phyloP scores from a whole-genome alignment of 2,797 vertebrate species.

The Distichodus sexfasciatus region DNA sequence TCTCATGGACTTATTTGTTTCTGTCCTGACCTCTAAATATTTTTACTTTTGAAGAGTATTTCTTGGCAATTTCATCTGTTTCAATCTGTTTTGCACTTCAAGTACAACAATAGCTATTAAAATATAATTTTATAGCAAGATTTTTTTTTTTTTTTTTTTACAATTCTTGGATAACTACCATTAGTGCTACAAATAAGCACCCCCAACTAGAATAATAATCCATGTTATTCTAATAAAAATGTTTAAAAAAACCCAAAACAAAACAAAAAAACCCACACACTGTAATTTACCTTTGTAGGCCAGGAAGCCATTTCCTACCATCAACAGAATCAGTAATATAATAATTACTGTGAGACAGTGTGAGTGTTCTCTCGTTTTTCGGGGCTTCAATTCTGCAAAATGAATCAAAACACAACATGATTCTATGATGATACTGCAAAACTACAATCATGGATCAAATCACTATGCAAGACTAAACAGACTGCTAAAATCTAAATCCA shows the following conservation, averaged over 20 bases:
- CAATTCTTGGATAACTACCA: too few species aligned
- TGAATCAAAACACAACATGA: conserved; percentile 25
- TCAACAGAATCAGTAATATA: conserved; percentile 74
- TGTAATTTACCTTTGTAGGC: conserved; percentile 74
- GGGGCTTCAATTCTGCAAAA: conserved; percentile 58
- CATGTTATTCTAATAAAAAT: neutral
- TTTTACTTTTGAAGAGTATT: too few species aligned
- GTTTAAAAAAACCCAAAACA: too few species aligned
- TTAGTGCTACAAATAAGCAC: too few species aligned
- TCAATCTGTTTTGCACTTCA: too few species aligned
- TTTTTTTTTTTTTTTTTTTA: too few species aligned
- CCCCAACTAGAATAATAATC: neutral
- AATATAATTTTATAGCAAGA: neutral
- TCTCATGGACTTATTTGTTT: too few species aligned
- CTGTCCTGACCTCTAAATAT: too few species aligned
- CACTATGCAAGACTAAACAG: too few species aligned
- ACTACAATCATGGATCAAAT: neutral
- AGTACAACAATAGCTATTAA: too few species aligned
- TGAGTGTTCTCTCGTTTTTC: conserved; percentile 19
- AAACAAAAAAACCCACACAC: neutral
- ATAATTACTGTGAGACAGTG: conserved; percentile 47
- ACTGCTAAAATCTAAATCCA: too few species aligned
- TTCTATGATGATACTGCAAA: neutral
- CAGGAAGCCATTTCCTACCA: conserved; percentile 63
- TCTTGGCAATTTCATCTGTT: too few species aligned